These are phyloP conservation scores for Pachyramphus minor DNA, from an alignment of 2,113 vertebrate genomes.

Conservation along the genomic window DNA sequence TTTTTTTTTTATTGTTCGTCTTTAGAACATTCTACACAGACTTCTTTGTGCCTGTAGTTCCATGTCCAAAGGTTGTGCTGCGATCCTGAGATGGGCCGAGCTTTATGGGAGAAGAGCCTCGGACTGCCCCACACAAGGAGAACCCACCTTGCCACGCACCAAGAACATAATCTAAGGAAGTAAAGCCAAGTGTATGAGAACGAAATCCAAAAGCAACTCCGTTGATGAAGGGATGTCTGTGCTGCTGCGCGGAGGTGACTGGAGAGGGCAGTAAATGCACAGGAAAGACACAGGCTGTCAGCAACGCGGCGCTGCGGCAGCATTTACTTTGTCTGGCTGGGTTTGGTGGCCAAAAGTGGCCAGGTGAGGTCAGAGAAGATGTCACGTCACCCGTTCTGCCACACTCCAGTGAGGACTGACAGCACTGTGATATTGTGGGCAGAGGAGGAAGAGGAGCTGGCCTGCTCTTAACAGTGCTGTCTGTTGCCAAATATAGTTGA, in stretches of 20 bases:
- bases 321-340: fast-evolving
- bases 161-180: fast-evolving
- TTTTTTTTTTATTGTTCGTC: background rate
- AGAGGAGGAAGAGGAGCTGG: background rate
- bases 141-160: background rate
- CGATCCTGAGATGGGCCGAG: background rate
- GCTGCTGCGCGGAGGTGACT: background rate
- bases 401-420: too few species aligned
- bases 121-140: background rate
- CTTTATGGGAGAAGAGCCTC: fast-evolving
- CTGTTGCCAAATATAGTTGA: background rate
- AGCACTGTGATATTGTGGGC: background rate
- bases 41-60: background rate
- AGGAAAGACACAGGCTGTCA: fast-evolving
- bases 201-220: fast-evolving
- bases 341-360: background rate
- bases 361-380: background rate
- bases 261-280: background rate
- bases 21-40: background rate
- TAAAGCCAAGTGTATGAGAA: fast-evolving
- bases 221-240: fast-evolving
- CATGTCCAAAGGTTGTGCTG: background rate
- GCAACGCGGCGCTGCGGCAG: fast-evolving
- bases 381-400: background rate
- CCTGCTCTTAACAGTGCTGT: too few species aligned